These are phyloP conservation scores for Cheirogaleus medius DNA, from an alignment of 2,113 vertebrate genomes.

Conservation along the genomic window DNA sequence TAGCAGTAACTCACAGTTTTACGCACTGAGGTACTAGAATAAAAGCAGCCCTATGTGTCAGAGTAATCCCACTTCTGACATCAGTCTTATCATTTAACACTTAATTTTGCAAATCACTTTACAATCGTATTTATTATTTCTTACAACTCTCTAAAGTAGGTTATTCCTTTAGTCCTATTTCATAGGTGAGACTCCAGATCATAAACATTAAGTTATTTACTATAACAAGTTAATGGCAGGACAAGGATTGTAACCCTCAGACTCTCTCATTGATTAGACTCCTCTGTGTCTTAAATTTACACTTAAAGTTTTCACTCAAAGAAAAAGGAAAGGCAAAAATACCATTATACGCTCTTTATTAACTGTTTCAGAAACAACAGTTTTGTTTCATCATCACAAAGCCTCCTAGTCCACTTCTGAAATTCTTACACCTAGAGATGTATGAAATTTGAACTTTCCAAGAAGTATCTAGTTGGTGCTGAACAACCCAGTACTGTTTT, in stretches of 20 bases:
- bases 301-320: constrained; percentile 27
- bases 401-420: neutral
- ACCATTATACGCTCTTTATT: neutral
- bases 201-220: constrained; percentile 6
- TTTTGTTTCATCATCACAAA: neutral
- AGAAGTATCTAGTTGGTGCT: constrained; percentile 13
- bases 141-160: neutral
- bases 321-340: constrained; percentile 4
- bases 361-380: neutral
- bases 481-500: constrained; percentile 43
- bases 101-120: neutral
- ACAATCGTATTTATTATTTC: neutral
- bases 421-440: neutral
- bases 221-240: constrained; percentile 23
- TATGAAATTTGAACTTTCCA: constrained; percentile 46
- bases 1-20: neutral
- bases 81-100: neutral
- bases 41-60: neutral
- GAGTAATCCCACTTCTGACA: neutral
- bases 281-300: neutral
- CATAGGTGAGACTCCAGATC: neutral
- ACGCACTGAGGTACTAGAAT: neutral
- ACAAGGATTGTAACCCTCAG: neutral
- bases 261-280: neutral
- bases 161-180: neutral